Conservation (phyloP, 2,888 invertebrate genomes). For the Drosophila phalerata region DNA sequence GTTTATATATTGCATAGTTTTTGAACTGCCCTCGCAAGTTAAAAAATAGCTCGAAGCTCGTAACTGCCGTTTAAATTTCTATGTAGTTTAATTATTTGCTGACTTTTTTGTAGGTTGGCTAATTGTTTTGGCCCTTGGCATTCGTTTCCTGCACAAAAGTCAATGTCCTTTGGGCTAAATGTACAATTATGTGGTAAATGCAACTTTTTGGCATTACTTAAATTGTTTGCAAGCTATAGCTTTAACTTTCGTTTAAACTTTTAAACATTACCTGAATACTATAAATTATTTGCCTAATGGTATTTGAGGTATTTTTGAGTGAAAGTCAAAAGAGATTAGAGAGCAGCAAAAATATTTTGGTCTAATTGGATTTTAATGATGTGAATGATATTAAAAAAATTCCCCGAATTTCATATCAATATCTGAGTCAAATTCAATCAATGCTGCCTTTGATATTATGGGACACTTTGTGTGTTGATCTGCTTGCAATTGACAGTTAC, state of each 20-base stretch:
- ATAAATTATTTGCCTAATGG: slow-evolving; percentile 15
- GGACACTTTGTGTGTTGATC: slow-evolving; percentile 51
- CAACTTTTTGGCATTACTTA: slow-evolving; percentile 31
- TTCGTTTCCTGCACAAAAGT: slow-evolving; percentile 14
- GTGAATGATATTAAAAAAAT: slow-evolving; percentile 41
- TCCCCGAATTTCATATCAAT: slow-evolving; percentile 29
- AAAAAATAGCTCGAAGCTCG: not conserved
- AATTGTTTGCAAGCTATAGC: slow-evolving; percentile 25
- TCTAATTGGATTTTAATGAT: slow-evolving; percentile 63
- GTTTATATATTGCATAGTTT: not conserved
- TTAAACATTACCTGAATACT: slow-evolving; percentile 16
- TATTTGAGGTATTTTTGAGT: not conserved
- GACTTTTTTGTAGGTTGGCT: slow-evolving; percentile 27
- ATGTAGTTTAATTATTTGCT: slow-evolving; percentile 51
- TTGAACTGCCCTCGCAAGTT: not conserved
- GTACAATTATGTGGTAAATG: slow-evolving; percentile 20
- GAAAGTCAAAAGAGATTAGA: slow-evolving; percentile 5
- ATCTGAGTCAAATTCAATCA: slow-evolving; percentile 49
- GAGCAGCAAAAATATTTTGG: not conserved
- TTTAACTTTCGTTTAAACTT: slow-evolving; percentile 14
- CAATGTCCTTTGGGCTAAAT: slow-evolving; percentile 44
- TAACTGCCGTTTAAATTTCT: slow-evolving; percentile 4
- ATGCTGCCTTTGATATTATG: slow-evolving; percentile 19
- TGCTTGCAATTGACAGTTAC: slow-evolving; percentile 59
- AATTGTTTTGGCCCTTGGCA: slow-evolving; percentile 52